These are phyloP conservation scores for Tetragnatha montana DNA, from an alignment of 2,888 invertebrate genomes.

Conservation along the genomic window DNA sequence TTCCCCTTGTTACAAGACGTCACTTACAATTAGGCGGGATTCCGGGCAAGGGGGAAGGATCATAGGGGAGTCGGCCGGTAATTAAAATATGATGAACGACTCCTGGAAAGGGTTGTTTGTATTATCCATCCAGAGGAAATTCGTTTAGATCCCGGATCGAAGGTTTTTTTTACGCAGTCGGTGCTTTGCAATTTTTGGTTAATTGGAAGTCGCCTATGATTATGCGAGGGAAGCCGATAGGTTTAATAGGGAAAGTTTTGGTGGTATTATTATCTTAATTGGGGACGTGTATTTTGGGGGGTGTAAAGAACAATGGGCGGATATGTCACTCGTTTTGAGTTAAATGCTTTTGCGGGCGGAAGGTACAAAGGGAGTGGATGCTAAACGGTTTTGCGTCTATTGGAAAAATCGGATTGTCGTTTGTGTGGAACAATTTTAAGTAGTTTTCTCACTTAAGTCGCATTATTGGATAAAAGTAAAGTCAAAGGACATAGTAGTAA, in stretches of 20 bases:
- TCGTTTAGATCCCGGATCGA: constrained; percentile 18
- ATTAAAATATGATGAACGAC: constrained; percentile 64
- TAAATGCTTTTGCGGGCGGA: not conserved
- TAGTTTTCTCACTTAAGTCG: too few relatives aligned
- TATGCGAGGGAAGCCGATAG: not conserved
- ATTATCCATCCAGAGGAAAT: constrained; percentile 8
- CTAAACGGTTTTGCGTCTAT: too few relatives aligned
- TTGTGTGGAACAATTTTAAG: too few relatives aligned
- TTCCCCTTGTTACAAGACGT: constrained; percentile 43
- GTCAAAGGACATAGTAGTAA: too few relatives aligned
- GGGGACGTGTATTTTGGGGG: not conserved
- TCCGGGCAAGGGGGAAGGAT: constrained; percentile 35
- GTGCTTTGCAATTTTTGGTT: not conserved
- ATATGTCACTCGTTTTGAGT: not conserved
- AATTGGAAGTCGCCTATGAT: not conserved
- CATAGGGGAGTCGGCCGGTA: constrained; percentile 32
- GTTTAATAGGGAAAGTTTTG: not conserved
- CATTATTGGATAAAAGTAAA: too few relatives aligned
- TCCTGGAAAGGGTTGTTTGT: not conserved
- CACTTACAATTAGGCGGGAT: constrained; percentile 63
- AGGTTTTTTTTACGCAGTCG: constrained; percentile 24
- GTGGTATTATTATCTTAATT: not conserved
- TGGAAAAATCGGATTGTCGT: too few relatives aligned
- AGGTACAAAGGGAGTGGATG: too few relatives aligned
- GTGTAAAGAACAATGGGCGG: not conserved